Base-by-base conservation (phyloP, 2,888 invertebrate genomes). In the Dynastes tityus region DNA sequence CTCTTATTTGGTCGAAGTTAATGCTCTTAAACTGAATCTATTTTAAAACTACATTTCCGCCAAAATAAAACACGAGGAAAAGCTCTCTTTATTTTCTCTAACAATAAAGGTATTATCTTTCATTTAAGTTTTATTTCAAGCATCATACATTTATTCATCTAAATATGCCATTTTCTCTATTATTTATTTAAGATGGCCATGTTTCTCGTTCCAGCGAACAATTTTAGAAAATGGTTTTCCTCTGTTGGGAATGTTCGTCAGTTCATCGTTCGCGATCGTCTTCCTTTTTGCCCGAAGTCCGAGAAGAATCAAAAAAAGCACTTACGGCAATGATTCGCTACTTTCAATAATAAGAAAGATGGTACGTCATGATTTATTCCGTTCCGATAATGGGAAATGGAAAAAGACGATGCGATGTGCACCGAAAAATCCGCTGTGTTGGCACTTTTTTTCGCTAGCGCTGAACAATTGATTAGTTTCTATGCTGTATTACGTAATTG, bases 301-400 rank as follows among this genome's bases (percentile, higher is more conserved):
- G 29, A 37, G 49, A 51, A 22, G 51, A 63, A 11, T 16, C 13
- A 27, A 67, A 76, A 76, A 76, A 76, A 65, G 65, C 76, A 76
- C 76, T 76, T 76, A 76, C 76, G 37, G 65, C 76, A 76, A 67
- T 76, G 76, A 65, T 76, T 76, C 67, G 49, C 71, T 71, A 55
- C 71, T 71, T 71, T 71, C 71, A 71, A 55, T 71, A 71, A 71
- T 71, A 71, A 58, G 58, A 58, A 71, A 58, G 37, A 67, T 16
- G 71, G 55, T 55, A 73, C 73, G 40, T 58, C 58, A 58, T 58
- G 73, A 73, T 73, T 73, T 73, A 73, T 73, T 73, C 73, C 55
- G 45, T 63, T 63, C 37, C 65, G 63, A 65, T 65, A 75, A 64
- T 64, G 4, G 75, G 58, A 65, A 64, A 13, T 2, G 22, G 22